A percentile compares a stretch with the other conserved stretches of the same genome.
Evolutionary conservation across 1,140 invertebrate genomes (phyloP).

Genomic region (Aphidius gifuensis): DNA sequence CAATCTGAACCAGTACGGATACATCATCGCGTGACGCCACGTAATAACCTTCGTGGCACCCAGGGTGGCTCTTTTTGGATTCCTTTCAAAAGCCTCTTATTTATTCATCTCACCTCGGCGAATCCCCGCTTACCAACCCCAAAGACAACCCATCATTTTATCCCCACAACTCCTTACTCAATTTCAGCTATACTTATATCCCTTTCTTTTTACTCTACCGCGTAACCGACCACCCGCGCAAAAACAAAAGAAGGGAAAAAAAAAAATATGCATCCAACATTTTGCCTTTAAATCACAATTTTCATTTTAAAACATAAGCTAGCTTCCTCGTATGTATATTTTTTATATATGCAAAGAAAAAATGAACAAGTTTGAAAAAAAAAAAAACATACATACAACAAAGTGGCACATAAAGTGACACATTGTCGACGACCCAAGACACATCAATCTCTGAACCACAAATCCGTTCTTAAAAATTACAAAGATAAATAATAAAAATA

Average conservation of each 20-base stretch:
- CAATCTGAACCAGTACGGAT: conserved; percentile 54
- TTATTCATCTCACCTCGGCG: conserved; percentile 53
- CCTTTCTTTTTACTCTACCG: too few species aligned
- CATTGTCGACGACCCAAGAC: conserved; percentile 9
- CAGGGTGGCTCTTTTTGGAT: conserved; percentile 17
- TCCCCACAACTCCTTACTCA: conserved; percentile 4
- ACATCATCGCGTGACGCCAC: conserved; percentile 55
- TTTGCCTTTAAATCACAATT: too few species aligned
- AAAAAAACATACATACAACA: not conserved
- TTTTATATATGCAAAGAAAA: too few species aligned
- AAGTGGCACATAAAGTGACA: not conserved
- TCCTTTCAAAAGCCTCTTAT: conserved; percentile 54
- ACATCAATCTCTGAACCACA: conserved; percentile 16
- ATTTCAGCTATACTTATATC: not conserved
- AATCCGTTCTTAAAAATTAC: conserved; percentile 14
- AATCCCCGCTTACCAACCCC: conserved; percentile 17
- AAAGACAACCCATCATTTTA: conserved; percentile 14
- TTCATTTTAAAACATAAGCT: too few species aligned
- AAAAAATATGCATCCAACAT: too few species aligned
- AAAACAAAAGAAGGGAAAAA: too few species aligned
- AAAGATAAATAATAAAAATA: conserved; percentile 1
- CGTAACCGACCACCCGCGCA: too few species aligned
- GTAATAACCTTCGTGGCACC: conserved; percentile 46
- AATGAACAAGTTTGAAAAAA: too few species aligned
- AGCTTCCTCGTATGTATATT: too few species aligned